These are phyloP conservation scores for Peromyscus maniculatus DNA, from an alignment of 2,113 vertebrate genomes.

Conservation along the genomic window DNA sequence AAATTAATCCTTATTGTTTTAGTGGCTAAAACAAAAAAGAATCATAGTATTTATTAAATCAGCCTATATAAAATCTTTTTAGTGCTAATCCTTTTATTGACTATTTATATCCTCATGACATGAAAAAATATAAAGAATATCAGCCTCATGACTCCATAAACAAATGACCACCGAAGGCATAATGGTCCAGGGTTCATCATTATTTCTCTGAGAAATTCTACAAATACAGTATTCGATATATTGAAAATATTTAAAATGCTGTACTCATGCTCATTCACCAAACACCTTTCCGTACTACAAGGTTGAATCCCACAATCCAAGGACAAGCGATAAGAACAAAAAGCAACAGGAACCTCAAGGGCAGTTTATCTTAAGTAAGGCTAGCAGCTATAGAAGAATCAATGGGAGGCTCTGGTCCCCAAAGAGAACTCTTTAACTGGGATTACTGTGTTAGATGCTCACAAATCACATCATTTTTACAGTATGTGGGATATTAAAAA, in stretches of 20 bases:
- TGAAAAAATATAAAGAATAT: conserved; percentile 72
- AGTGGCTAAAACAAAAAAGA: conserved; percentile 76
- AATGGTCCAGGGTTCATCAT: conserved; percentile 21
- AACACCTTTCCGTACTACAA: conserved; percentile 4
- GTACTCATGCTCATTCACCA: not conserved
- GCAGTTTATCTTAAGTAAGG: conserved; percentile 34
- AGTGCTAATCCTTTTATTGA: not conserved
- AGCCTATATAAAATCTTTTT: not conserved
- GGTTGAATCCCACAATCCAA: conserved; percentile 43
- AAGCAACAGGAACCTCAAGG: not conserved
- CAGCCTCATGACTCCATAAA: conserved; percentile 67
- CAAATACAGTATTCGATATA: not conserved
- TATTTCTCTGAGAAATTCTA: conserved; percentile 55
- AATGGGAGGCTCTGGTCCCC: conserved; percentile 1
- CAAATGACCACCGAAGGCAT: conserved; percentile 69
- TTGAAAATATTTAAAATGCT: conserved; percentile 41
- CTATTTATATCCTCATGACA: not conserved
- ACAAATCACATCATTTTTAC: not conserved
- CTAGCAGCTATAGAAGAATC: not conserved
- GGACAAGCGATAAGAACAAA: conserved; percentile 55
- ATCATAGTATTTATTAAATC: conserved; percentile 40
- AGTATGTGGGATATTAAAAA: conserved; percentile 1
- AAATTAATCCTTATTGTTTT: conserved; percentile 83
- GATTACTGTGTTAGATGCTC: not conserved
- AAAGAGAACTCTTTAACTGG: conserved; percentile 33